Evolutionary conservation across 2,113 vertebrate species (phyloP).

Genomic region (Ageneiosus marmoratus): DNA sequence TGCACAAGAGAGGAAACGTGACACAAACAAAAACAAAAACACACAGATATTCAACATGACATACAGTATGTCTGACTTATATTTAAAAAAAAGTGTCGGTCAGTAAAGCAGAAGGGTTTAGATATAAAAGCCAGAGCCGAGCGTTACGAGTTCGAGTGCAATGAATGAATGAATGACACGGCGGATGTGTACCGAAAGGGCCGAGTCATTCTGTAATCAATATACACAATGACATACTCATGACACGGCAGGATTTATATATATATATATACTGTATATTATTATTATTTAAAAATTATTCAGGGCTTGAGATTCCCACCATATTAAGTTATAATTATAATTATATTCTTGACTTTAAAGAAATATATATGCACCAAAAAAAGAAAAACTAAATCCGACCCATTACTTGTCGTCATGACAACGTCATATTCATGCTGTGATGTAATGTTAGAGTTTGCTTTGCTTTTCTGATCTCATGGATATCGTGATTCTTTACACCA

Average conservation of each 20-base stretch:
- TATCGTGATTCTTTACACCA: too few species aligned
- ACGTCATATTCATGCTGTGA: too few species aligned
- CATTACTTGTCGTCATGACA: too few species aligned
- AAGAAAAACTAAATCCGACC: too few species aligned
- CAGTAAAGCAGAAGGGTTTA: constrained; percentile 1
- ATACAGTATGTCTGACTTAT: not conserved
- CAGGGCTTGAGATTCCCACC: not conserved
- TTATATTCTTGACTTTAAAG: not conserved
- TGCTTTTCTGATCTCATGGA: too few species aligned
- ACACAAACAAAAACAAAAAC: constrained; percentile 1
- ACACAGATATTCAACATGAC: not conserved
- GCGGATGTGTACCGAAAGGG: not conserved
- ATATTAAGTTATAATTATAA: not conserved
- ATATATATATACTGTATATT: not conserved
- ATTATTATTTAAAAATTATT: not conserved
- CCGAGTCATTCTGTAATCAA: not conserved
- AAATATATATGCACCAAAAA: not conserved
- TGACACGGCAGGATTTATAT: not conserved
- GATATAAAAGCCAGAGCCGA: not conserved
- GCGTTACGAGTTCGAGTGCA: too few species aligned
- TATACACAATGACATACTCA: too few species aligned
- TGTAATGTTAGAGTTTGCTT: too few species aligned
- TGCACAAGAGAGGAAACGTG: constrained; percentile 47
- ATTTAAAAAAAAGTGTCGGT: not conserved
- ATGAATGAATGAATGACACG: too few species aligned